These are phyloP conservation scores for Ceratosolen solmsi DNA, from an alignment of 1,140 invertebrate genomes.

Conservation along the genomic window DNA sequence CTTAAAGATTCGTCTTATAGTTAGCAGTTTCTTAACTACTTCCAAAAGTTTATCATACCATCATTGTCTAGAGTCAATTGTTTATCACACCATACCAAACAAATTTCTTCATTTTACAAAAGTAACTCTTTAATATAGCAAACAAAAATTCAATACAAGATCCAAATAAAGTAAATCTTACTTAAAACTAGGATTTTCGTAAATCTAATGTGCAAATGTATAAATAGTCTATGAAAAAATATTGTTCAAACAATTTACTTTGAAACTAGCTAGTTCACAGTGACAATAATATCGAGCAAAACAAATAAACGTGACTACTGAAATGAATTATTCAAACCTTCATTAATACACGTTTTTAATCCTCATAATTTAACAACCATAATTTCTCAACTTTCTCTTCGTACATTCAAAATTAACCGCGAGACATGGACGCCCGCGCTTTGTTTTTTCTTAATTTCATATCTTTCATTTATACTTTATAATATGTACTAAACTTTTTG, in stretches of 20 bases:
- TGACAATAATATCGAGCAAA: background rate
- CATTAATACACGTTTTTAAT: background rate
- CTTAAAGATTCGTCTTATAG: constrained; percentile 1
- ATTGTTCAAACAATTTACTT: constrained; percentile 33
- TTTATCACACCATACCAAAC: constrained; percentile 3
- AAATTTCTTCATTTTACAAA: constrained; percentile 14
- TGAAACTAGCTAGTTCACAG: constrained; percentile 20
- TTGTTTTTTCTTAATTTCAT: background rate
- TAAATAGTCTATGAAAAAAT: constrained; percentile 40
- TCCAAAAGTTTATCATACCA: background rate
- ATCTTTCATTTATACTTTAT: background rate
- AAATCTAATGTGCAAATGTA: constrained; percentile 20
- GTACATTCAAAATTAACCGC: background rate
- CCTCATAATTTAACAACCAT: background rate
- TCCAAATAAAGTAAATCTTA: background rate
- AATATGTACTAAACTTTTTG: background rate
- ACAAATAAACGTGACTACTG: constrained; percentile 6
- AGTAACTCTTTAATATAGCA: constrained; percentile 7
- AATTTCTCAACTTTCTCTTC: background rate
- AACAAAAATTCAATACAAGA: constrained; percentile 27
- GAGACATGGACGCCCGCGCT: background rate
- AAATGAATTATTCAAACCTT: constrained; percentile 1
- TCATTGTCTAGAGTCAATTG: background rate
- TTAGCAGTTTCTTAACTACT: background rate
- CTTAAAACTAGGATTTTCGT: constrained; percentile 26